phyloP scores from a whole-genome alignment of 64 coral and sea anemone species.

The Stylophora pistillata region DNA sequence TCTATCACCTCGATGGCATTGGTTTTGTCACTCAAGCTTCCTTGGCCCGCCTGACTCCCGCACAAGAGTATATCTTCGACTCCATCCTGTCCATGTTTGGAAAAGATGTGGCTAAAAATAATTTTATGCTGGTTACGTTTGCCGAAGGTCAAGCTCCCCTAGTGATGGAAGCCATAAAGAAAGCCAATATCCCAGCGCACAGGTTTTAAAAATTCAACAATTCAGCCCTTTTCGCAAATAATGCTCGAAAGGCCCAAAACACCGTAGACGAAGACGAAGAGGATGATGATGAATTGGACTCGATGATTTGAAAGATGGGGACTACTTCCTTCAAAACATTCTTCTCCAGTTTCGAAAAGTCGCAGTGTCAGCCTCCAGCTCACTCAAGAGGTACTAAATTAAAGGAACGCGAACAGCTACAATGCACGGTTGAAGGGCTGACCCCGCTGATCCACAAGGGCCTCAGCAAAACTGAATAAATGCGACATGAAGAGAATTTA shows the following conservation, averaged over 20 bases:
- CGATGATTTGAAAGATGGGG: conserved; percentile 47
- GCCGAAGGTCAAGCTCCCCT: conserved; percentile 37
- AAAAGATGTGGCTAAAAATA: conserved; percentile 35
- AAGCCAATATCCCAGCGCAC: not conserved
- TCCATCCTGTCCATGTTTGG: conserved; percentile 55
- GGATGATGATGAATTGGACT: conserved; percentile 13
- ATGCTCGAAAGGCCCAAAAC: too few species aligned
- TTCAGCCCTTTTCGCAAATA: conserved; percentile 32
- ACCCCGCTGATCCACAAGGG: conserved; percentile 3
- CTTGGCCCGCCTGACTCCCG: conserved; percentile 14
- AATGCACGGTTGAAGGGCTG: conserved; percentile 13
- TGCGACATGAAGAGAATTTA: conserved; percentile 14
- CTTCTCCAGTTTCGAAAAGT: not conserved
- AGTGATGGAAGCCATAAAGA: conserved; percentile 29
- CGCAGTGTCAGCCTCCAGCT: conserved; percentile 38
- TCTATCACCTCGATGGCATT: conserved; percentile 39
- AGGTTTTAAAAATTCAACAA: conserved; percentile 45
- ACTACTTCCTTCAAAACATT: not conserved
- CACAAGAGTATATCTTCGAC: conserved; percentile 48
- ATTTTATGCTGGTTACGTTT: conserved; percentile 61
- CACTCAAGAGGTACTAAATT: conserved; percentile 26
- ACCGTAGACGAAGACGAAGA: too few species aligned
- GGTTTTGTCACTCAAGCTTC: conserved; percentile 41
- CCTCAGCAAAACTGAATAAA: conserved; percentile 15
- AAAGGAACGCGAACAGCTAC: conserved; percentile 32